Evolutionary conservation across 2,113 vertebrate genomes (phyloP), one percentile per base, ranked within the genome.

Genomic region (Brachyistius frenatus): DNA sequence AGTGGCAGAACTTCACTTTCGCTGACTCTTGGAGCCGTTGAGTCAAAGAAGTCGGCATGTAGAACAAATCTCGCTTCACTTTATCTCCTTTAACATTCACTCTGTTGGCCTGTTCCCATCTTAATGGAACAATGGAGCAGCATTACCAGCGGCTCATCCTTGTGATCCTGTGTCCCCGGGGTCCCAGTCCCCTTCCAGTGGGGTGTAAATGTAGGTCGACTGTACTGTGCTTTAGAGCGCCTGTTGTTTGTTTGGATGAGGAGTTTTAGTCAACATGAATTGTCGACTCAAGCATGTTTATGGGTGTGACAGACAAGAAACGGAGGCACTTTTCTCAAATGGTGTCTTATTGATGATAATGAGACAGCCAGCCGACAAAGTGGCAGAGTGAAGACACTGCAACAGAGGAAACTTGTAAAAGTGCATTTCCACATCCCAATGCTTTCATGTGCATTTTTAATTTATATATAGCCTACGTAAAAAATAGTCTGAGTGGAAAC

Each of bases 91-190:
- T 54, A 81, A 79, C 92, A 91, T 85, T 90, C 91, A 54, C 82
- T 79, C 53, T 36, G 71, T 77, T 81, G 80, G 87, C 89, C 79
- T 64, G 63, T 80, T 87, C 81, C 73, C 78, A 68, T 88, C 88
- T 89, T 86, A 81, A 84, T 75, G 78, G 81, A 91, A 92, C 92
- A 92, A 91, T 88, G 84, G 75, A 76, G 84, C 76, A 72, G 89
- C 82, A 85, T 89, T 91, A 90, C 85, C 86, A 86, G 88, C 90
- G 85, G 92, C 90, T 93, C 90, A 92, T 89, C 90, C 93, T 89
- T 92, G 89, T 90, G 91, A 93, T 91, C 88, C 87, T 66, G 78
- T 49, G 58, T 88, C 90, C 86, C 85, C 5, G 58, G 87, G 81
- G 89, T 73, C 66, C 81, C 81, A 11, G 61, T 85, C 87, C 75